These are phyloP conservation scores for Dryobota labecula DNA, from an alignment of 2,888 invertebrate species.

Conservation along the genomic window DNA sequence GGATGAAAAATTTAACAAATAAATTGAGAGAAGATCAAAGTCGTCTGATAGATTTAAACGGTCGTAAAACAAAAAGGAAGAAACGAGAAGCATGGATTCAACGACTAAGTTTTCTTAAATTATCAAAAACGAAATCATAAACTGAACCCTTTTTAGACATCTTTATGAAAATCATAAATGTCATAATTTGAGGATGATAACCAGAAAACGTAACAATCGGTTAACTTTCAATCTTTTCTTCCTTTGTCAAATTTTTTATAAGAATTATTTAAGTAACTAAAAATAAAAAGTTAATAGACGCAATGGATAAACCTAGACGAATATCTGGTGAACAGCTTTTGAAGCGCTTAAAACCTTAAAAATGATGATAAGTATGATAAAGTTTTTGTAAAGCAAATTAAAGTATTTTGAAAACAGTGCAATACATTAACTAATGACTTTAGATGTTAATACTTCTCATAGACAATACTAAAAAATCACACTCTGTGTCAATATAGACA, in stretches of 20 bases:
- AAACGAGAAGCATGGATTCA: conserved; percentile 79
- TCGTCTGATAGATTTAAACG: conserved; percentile 49
- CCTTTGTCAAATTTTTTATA: no score
- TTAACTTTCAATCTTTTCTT: no score
- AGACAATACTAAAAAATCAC: neutral
- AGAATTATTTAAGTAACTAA: no score
- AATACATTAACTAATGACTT: conserved; percentile 29
- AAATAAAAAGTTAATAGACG: no score
- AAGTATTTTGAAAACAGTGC: neutral
- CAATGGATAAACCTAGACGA: neutral
- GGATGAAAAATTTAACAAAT: conserved; percentile 73
- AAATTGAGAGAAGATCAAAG: conserved; percentile 60
- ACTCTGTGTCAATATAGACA: neutral
- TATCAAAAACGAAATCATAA: neutral
- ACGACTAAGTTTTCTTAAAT: conserved; percentile 67
- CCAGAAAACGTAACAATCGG: neutral
- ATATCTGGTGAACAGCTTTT: neutral
- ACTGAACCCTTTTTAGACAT: neutral
- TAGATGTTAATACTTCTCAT: conserved; percentile 9
- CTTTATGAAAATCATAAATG: neutral
- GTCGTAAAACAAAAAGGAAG: conserved; percentile 78
- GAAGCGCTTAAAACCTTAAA: neutral
- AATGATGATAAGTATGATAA: neutral
- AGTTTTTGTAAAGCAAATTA: neutral
- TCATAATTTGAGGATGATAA: neutral